phyloP scores from a whole-genome alignment of 2,797 vertebrate genomes.

The Podargus strigoides region DNA sequence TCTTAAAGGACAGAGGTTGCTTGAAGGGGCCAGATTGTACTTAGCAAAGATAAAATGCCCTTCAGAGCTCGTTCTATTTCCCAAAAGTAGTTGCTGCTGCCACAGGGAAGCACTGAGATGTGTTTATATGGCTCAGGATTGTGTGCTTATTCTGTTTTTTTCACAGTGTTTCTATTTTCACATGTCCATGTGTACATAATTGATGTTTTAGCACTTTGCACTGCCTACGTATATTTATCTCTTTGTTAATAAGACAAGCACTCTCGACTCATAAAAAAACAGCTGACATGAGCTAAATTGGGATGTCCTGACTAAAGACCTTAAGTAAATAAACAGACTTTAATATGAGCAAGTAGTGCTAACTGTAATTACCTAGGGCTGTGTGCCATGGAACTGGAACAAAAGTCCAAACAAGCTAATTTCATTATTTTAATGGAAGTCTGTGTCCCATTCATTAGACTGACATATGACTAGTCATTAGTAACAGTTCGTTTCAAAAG shows the following conservation, averaged over 20 bases:
- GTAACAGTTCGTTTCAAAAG: constrained; percentile 76
- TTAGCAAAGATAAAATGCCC: neutral
- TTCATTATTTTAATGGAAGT: constrained; percentile 75
- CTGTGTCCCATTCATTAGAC: constrained; percentile 73
- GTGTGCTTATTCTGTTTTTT: neutral
- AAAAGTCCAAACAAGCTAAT: constrained; percentile 70
- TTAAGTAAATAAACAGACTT: constrained; percentile 69
- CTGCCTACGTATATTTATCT: neutral
- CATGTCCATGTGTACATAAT: neutral
- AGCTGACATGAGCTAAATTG: constrained; percentile 58
- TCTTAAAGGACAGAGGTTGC: neutral
- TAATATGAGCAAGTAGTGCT: constrained; percentile 37
- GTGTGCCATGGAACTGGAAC: constrained; percentile 58
- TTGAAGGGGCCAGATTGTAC: neutral
- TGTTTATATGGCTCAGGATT: neutral
- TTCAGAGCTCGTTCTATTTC: neutral
- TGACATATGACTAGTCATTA: constrained; percentile 76
- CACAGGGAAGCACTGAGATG: neutral
- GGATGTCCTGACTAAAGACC: constrained; percentile 54
- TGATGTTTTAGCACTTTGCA: constrained; percentile 11
- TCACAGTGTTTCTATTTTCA: neutral
- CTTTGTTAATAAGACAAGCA: constrained; percentile 56
- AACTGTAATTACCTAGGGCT: constrained; percentile 66
- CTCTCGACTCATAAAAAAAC: constrained; percentile 25
- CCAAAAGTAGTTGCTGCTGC: neutral